phyloP scores from a whole-genome alignment of 2,888 invertebrate species.

The Ditula angustiorana region DNA sequence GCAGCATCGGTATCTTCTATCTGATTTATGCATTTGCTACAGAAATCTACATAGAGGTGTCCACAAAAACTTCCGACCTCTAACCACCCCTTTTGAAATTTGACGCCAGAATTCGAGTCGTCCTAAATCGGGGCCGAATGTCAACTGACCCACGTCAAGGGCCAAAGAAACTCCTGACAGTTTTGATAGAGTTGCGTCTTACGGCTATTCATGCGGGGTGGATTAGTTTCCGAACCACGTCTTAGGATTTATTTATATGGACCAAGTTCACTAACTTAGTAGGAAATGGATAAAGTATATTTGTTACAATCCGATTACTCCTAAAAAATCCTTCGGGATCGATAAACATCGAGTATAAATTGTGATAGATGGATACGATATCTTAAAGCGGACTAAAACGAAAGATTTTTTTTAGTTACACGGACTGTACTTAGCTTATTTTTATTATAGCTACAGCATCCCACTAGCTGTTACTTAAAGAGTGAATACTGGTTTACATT shows the following conservation, averaged over 20 bases:
- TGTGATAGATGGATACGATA: no score
- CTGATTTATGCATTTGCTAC: conserved; percentile 22
- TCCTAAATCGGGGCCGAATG: conserved; percentile 15
- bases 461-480: no score
- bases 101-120: conserved; percentile 6
- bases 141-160: conserved; percentile 31
- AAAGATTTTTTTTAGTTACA: no score
- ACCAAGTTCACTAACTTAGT: neutral
- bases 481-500: no score
- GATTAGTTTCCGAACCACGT: conserved; percentile 16
- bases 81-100: neutral
- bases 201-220: conserved; percentile 8
- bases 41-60: conserved; percentile 5
- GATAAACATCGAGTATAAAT: no score
- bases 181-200: conserved; percentile 22
- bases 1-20: neutral
- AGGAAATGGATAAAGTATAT: neutral
- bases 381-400: no score
- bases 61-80: conserved; percentile 12
- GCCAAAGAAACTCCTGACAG: conserved; percentile 24
- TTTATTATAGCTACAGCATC: no score
- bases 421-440: no score
- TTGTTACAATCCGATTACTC: no score
- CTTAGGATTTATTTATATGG: neutral
- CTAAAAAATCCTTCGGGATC: no score